A percentile compares a stretch with the other conserved stretches of the same genome.
Evolutionary conservation across 2,888 invertebrate genomes (phyloP).

Genomic region (Eupithecia inturbata): DNA sequence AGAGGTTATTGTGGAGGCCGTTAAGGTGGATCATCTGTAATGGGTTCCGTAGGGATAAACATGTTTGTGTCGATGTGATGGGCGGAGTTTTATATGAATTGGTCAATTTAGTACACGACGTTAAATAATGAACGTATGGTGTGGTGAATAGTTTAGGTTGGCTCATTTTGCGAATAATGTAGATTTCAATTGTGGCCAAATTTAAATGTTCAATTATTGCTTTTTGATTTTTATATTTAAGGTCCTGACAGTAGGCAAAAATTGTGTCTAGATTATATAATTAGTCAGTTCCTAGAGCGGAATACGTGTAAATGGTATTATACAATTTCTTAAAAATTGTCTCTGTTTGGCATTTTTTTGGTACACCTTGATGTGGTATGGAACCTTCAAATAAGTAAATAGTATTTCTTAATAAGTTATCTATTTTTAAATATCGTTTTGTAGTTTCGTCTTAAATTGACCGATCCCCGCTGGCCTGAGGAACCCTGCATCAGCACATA

Average conservation of each 20-base stretch:
- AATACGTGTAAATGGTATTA: too few relatives aligned
- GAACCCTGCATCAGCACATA: slow-evolving; percentile 35
- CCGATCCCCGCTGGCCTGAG: not conserved
- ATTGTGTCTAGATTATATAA: not conserved
- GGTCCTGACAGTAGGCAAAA: not conserved
- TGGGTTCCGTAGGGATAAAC: slow-evolving; percentile 43
- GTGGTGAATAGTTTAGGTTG: not conserved
- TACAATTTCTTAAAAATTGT: too few relatives aligned
- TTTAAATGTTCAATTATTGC: not conserved
- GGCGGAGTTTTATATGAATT: not conserved
- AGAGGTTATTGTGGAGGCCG: slow-evolving; percentile 39
- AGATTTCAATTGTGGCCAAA: not conserved
- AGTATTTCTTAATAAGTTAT: too few relatives aligned
- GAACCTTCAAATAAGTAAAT: too few relatives aligned
- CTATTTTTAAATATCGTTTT: too few relatives aligned
- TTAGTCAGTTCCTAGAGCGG: not conserved
- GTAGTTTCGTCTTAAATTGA: not conserved
- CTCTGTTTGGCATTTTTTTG: too few relatives aligned
- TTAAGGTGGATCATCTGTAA: slow-evolving; percentile 28
- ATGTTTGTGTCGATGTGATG: slow-evolving; percentile 33
- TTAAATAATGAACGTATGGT: not conserved
- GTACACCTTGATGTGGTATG: too few relatives aligned
- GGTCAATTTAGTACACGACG: not conserved
- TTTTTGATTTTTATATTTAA: not conserved
- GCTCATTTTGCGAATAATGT: not conserved